Conservation (phyloP, 2,888 invertebrate genomes). For the Trichopoda pennipes region DNA sequence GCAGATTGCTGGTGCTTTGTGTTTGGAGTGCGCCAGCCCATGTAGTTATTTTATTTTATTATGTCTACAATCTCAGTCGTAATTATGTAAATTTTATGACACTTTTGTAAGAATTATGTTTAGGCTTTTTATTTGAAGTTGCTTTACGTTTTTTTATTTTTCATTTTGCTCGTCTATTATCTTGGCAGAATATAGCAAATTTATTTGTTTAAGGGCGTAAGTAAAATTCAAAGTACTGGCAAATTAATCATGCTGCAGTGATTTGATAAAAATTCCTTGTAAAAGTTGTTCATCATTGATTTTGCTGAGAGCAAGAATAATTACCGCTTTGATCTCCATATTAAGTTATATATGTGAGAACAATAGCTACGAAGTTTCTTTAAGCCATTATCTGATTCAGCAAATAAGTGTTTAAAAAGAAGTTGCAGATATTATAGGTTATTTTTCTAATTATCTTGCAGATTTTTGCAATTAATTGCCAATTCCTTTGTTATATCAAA, state of each 20-base stretch:
- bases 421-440: no score
- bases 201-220: conserved; percentile 56
- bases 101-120: conserved; percentile 69
- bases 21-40: conserved; percentile 45
- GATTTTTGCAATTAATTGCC: neutral
- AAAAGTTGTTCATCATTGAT: conserved; percentile 41
- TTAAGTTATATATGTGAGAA: conserved; percentile 35
- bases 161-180: conserved; percentile 19
- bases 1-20: conserved; percentile 35
- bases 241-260: conserved; percentile 47
- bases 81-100: conserved; percentile 72
- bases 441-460: no score
- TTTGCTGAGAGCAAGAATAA: conserved; percentile 35
- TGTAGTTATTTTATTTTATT: conserved; percentile 33
- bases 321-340: conserved; percentile 32
- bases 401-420: neutral
- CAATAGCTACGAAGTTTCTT: conserved; percentile 4
- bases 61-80: conserved; percentile 59
- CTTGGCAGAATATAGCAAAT: neutral
- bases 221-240: conserved; percentile 1
- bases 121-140: conserved; percentile 41
- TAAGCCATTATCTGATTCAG: neutral
- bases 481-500: no score
- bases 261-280: conserved; percentile 34
- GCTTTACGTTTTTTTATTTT: conserved; percentile 1